phyloP scores from a whole-genome alignment of 2,797 vertebrate genomes.

The Falco novaeseelandiae region DNA sequence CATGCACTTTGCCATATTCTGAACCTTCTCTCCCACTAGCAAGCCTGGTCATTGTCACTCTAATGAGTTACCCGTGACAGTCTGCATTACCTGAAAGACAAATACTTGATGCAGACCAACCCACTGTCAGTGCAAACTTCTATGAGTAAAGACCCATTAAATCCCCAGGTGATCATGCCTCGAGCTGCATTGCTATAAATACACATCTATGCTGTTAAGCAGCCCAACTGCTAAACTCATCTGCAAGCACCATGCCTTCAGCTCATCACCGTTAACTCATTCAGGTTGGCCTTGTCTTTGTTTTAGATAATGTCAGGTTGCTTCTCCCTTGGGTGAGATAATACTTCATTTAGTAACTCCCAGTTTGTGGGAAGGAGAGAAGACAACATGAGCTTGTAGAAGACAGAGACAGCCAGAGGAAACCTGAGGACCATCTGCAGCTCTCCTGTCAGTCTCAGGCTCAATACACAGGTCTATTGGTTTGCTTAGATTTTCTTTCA shows the following conservation, averaged over 20 bases:
- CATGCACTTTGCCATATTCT: background rate
- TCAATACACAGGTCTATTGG: background rate
- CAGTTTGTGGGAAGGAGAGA: background rate
- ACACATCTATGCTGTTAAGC: background rate
- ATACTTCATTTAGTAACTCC: background rate
- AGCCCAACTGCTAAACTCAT: slow-evolving; percentile 70
- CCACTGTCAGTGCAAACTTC: slow-evolving; percentile 5
- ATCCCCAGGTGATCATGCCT: slow-evolving; percentile 22
- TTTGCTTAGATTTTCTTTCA: background rate
- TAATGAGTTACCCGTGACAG: background rate
- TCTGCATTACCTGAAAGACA: slow-evolving; percentile 32
- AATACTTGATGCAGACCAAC: slow-evolving; percentile 24
- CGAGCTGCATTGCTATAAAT: slow-evolving; percentile 53
- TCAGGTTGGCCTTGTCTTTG: slow-evolving; percentile 8
- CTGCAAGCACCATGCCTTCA: background rate
- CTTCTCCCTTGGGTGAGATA: slow-evolving; percentile 23
- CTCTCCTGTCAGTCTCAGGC: background rate
- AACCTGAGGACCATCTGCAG: background rate
- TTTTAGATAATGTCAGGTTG: slow-evolving; percentile 25
- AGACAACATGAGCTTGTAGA: background rate
- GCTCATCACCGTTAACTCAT: background rate
- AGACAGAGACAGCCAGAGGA: background rate
- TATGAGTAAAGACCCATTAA: slow-evolving; percentile 1
- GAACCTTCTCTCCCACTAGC: background rate
- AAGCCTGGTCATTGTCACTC: slow-evolving; percentile 23